phyloP scores from a whole-genome alignment of 2,888 invertebrate genomes.

The Stenotaenia linearis region DNA sequence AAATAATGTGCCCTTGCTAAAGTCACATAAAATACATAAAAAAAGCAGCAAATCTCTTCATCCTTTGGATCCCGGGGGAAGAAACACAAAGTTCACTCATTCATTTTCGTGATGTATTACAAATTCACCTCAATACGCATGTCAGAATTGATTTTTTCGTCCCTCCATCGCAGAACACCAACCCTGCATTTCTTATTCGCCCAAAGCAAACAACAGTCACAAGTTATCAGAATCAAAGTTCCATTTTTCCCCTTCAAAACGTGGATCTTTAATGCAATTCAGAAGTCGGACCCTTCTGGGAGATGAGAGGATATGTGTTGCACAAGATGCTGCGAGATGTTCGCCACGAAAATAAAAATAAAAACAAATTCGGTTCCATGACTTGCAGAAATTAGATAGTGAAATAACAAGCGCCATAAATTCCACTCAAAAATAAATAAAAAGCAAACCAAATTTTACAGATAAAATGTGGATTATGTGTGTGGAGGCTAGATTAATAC shows the following conservation, averaged over 20 bases:
- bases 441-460: background rate
- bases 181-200: background rate
- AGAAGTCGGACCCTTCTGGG: background rate
- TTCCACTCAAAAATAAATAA: background rate
- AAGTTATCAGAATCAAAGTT: background rate
- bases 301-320: background rate
- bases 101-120: background rate
- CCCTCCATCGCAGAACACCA: background rate
- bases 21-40: background rate
- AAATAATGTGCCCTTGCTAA: background rate
- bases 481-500: background rate
- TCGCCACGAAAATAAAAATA: background rate
- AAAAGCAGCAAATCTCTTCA: background rate
- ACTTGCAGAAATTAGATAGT: background rate
- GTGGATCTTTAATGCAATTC: background rate
- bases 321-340: background rate
- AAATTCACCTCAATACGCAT: background rate
- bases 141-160: background rate
- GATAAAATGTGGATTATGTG: background rate
- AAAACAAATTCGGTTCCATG: background rate
- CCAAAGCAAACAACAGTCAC: background rate
- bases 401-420: background rate
- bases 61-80: background rate
- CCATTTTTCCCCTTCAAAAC: background rate
- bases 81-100: background rate